These are phyloP conservation scores for Pipistrellus pygmaeus DNA, from an alignment of 2,797 vertebrate genomes.

Conservation along the genomic window DNA sequence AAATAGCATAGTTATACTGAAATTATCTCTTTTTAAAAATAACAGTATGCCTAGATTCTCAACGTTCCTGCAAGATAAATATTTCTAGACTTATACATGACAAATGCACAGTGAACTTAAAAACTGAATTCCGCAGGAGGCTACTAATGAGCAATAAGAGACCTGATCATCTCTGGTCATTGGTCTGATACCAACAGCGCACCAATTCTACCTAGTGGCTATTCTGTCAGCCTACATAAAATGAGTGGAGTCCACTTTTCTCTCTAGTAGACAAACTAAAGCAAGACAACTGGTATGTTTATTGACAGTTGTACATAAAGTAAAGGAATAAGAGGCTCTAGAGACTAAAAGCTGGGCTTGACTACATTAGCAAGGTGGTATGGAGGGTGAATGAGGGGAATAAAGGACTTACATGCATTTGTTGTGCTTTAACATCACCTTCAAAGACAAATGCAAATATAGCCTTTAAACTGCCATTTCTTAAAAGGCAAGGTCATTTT, in stretches of 20 bases:
- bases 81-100: slow-evolving; percentile 40
- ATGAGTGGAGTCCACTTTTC: slow-evolving; percentile 28
- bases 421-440: neutral
- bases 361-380: neutral
- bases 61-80: neutral
- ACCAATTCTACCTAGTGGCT: neutral
- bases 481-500: slow-evolving; percentile 48
- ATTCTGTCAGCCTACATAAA: slow-evolving; percentile 39
- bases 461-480: neutral
- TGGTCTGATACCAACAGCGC: slow-evolving; percentile 31
- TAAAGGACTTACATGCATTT: neutral
- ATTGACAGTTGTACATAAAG: slow-evolving; percentile 14
- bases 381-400: neutral
- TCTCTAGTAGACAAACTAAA: slow-evolving; percentile 46
- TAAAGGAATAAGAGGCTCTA: slow-evolving; percentile 18
- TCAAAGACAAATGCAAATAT: slow-evolving; percentile 50
- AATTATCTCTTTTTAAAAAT: slow-evolving; percentile 30
- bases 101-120: slow-evolving; percentile 63
- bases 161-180: neutral
- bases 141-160: slow-evolving; percentile 60
- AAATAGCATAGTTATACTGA: slow-evolving; percentile 12
- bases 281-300: neutral
- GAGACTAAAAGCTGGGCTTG: neutral
- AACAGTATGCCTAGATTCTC: slow-evolving; percentile 47
- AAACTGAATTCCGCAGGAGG: slow-evolving; percentile 38